Conservation (phyloP, 23 tunicate species). For the Styela clava region DNA sequence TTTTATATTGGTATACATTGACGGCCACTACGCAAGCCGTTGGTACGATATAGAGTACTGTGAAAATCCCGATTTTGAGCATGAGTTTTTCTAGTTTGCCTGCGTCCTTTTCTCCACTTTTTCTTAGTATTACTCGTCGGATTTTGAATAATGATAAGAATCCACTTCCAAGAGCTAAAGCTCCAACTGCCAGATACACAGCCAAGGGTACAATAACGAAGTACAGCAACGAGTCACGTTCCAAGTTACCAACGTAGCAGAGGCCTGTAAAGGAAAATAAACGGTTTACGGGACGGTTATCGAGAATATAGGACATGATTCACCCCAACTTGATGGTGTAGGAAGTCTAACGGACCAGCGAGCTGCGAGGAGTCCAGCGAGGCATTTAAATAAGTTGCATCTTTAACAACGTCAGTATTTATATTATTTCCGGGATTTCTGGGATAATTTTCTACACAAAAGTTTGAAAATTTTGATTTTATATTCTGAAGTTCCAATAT, state of each 20-base stretch:
- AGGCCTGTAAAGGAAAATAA: slow-evolving; percentile 38
- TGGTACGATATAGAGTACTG: slow-evolving; percentile 67
- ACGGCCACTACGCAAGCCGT: slow-evolving; percentile 55
- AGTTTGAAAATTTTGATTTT: too few species aligned
- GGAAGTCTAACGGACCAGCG: background rate
- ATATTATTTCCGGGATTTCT: too few species aligned
- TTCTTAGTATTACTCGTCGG: slow-evolving; percentile 49
- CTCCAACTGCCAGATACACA: slow-evolving; percentile 57
- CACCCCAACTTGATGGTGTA: background rate
- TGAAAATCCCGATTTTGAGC: slow-evolving; percentile 58
- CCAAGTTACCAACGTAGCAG: slow-evolving; percentile 77
- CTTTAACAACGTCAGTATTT: too few species aligned
- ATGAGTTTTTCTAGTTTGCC: slow-evolving; percentile 65
- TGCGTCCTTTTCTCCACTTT: slow-evolving; percentile 37
- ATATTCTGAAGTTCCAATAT: too few species aligned
- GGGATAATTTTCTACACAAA: too few species aligned
- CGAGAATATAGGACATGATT: background rate
- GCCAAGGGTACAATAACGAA: slow-evolving; percentile 70
- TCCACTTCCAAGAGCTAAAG: slow-evolving; percentile 49
- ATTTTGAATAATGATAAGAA: slow-evolving; percentile 59
- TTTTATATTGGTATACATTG: slow-evolving; percentile 58
- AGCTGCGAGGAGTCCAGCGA: background rate
- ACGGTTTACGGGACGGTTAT: background rate
- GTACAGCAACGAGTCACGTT: slow-evolving; percentile 56
- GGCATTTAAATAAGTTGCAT: too few species aligned